Evolutionary conservation across 2,113 vertebrate species (phyloP).

Genomic region (Heteronetta atricapilla): DNA sequence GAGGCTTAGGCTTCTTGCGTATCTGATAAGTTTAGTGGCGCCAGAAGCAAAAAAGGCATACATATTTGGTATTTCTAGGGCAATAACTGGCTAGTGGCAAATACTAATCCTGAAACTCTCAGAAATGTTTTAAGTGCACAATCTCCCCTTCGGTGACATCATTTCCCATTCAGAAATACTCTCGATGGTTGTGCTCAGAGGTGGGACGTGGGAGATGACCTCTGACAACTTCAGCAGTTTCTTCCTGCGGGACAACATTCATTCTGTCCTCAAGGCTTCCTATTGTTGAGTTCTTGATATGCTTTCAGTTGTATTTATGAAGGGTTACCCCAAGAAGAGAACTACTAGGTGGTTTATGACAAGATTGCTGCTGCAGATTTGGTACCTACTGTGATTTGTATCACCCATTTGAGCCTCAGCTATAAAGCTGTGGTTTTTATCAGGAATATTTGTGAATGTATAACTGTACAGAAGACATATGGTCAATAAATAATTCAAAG

Average conservation of each 20-base stretch:
- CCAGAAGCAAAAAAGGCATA: background rate
- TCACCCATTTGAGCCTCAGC: constrained; percentile 64
- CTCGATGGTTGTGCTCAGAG: background rate
- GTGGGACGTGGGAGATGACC: background rate
- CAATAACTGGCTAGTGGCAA: background rate
- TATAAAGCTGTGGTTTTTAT: constrained; percentile 72
- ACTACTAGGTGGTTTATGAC: constrained; percentile 56
- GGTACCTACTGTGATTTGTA: constrained; percentile 74
- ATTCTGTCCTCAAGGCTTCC: constrained; percentile 9
- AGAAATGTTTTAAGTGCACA: background rate
- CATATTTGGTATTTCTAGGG: background rate
- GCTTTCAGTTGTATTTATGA: constrained; percentile 18
- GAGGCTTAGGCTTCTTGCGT: background rate
- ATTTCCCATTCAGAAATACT: constrained; percentile 22
- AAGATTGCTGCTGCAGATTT: constrained; percentile 56
- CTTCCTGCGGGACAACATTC: background rate
- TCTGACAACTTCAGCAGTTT: background rate
- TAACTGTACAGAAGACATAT: constrained; percentile 72
- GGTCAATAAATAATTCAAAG: constrained; percentile 82
- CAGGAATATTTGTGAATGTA: constrained; percentile 72
- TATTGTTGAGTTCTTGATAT: background rate
- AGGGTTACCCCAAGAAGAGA: constrained; percentile 28
- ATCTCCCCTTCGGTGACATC: background rate
- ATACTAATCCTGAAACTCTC: background rate
- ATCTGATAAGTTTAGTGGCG: constrained; percentile 31